A percentile compares a stretch with the other conserved stretches of the same genome.
Evolutionary conservation across 2,113 vertebrate species (phyloP).

Genomic region (Phoenicopterus ruber): DNA sequence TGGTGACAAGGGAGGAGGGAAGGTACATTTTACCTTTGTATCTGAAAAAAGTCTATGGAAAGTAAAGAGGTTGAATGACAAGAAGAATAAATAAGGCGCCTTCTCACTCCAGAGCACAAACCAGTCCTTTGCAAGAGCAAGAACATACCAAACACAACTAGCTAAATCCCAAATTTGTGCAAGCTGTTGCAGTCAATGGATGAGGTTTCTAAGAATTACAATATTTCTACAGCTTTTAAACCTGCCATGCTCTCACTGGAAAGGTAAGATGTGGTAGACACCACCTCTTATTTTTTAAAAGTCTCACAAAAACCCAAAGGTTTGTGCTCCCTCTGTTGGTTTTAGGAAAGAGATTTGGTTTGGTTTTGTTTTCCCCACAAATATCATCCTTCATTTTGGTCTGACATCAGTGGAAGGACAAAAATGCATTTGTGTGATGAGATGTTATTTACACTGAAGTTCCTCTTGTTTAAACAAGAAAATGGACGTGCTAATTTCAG

Average conservation of each 20-base stretch:
- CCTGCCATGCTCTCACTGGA: background rate
- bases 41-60: background rate
- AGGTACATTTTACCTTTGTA: background rate
- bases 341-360: constrained; percentile 35
- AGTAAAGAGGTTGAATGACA: background rate
- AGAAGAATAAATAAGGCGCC: background rate
- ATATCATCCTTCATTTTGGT: constrained; percentile 40
- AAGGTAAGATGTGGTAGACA: constrained; percentile 7
- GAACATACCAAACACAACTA: background rate
- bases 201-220: constrained; percentile 12
- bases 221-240: background rate
- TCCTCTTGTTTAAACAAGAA: constrained; percentile 56
- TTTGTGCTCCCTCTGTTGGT: constrained; percentile 71
- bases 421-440: background rate
- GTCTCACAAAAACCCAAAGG: background rate
- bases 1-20: background rate
- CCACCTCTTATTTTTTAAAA: background rate
- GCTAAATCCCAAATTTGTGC: background rate
- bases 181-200: background rate
- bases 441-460: constrained; percentile 41
- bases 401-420: constrained; percentile 8
- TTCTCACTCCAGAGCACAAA: background rate
- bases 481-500: constrained; percentile 56
- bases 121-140: background rate
- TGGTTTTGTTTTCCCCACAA: constrained; percentile 20